These are phyloP conservation scores for Acyrthosiphon pisum DNA, from an alignment of 1,140 invertebrate genomes.

Conservation along the genomic window DNA sequence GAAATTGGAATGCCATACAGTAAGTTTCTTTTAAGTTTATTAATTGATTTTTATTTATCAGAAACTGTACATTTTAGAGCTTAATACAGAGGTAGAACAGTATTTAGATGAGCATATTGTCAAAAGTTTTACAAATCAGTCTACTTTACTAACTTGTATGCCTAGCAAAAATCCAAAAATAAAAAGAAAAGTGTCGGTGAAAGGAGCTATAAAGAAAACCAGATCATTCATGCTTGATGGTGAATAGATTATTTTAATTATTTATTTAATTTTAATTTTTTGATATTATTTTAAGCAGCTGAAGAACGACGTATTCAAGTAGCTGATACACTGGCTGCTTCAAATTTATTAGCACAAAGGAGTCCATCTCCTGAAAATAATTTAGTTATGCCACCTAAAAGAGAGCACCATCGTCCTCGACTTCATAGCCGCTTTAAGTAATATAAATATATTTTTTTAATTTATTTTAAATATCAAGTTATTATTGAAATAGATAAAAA, in stretches of 20 bases:
- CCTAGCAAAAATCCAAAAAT: constrained; percentile 63
- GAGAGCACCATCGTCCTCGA: background rate
- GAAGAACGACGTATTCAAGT: constrained; percentile 53
- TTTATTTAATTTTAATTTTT: background rate
- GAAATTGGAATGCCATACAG: constrained; percentile 89
- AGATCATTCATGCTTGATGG: constrained; percentile 75
- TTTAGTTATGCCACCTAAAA: background rate
- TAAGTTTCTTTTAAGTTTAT: constrained; percentile 60
- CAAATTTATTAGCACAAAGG: background rate
- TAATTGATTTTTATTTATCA: constrained; percentile 35
- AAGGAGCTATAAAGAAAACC: constrained; percentile 86
- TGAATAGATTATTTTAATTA: background rate
- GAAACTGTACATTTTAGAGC: constrained; percentile 64
- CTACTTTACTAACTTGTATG: constrained; percentile 71
- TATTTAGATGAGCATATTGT: constrained; percentile 88
- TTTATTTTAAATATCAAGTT: background rate
- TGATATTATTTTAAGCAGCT: background rate
- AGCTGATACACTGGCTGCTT: background rate
- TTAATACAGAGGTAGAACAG: constrained; percentile 82
- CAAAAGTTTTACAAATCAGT: constrained; percentile 77
- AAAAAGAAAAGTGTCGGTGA: constrained; percentile 79
- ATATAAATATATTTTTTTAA: constrained; percentile 3
- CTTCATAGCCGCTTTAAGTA: constrained; percentile 41
- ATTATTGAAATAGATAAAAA: background rate
- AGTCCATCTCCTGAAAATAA: constrained; percentile 34